Evolutionary conservation across 1,140 invertebrate species (phyloP).

Genomic region (Listronotus oregonensis): DNA sequence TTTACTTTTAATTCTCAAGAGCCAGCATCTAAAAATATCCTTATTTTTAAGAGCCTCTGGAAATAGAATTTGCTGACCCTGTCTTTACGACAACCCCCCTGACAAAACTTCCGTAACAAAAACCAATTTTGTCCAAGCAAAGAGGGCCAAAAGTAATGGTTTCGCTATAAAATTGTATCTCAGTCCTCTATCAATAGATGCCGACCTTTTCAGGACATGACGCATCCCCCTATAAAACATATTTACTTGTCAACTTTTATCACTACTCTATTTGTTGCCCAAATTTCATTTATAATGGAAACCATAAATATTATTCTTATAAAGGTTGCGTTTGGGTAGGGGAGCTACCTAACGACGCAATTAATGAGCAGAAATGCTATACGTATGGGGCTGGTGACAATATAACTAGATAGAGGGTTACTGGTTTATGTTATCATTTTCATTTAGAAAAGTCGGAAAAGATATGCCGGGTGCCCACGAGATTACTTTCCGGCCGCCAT

Average conservation of each 20-base stretch:
- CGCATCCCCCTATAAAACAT: slow-evolving; percentile 36
- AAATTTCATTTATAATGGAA: slow-evolving; percentile 36
- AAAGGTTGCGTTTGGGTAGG: slow-evolving; percentile 17
- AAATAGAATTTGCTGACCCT: slow-evolving; percentile 12
- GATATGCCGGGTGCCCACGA: no score
- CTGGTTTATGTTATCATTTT: no score
- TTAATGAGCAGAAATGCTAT: slow-evolving; percentile 5
- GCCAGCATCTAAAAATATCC: no score
- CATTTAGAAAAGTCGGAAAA: no score
- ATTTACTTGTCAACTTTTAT: slow-evolving; percentile 37
- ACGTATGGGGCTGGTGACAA: no score
- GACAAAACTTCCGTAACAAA: slow-evolving; percentile 27
- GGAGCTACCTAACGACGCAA: slow-evolving; percentile 10
- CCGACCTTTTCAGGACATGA: slow-evolving; percentile 29
- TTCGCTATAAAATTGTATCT: slow-evolving; percentile 33
- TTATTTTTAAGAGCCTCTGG: slow-evolving; percentile 3
- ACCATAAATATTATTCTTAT: slow-evolving; percentile 32
- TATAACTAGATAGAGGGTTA: no score
- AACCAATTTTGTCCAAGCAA: slow-evolving; percentile 26
- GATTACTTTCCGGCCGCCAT: no score
- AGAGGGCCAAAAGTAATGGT: slow-evolving; percentile 24
- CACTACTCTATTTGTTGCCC: slow-evolving; percentile 26
- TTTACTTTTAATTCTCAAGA: no score
- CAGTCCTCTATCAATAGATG: slow-evolving; percentile 21
- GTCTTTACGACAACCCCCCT: slow-evolving; percentile 6